Conservation (phyloP, 2,797 vertebrate genomes). For the Columba guinea region DNA sequence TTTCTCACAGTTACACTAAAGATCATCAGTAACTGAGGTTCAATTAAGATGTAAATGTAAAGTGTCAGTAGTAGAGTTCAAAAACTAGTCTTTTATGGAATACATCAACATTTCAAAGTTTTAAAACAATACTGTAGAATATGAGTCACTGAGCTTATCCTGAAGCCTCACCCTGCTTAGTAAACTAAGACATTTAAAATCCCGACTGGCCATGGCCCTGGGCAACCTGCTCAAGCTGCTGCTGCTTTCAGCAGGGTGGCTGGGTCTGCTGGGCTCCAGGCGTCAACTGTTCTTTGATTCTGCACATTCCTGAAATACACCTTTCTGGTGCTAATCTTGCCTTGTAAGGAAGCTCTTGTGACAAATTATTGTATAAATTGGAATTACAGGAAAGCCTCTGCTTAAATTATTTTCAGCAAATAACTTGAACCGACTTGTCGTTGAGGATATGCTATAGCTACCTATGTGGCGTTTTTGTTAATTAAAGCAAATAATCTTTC, state of each 20-base stretch:
- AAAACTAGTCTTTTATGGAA: neutral
- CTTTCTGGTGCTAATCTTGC: neutral
- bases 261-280: neutral
- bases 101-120: neutral
- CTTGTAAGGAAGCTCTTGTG: neutral
- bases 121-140: neutral
- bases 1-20: neutral
- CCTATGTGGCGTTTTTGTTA: neutral
- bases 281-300: neutral
- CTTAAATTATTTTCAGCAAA: neutral
- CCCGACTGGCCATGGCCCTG: neutral
- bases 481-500: slow-evolving; percentile 25
- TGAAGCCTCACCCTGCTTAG: neutral
- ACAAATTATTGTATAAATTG: neutral
- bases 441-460: neutral
- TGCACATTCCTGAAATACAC: neutral
- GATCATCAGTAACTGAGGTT: neutral
- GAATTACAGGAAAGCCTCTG: neutral
- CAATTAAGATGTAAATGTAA: neutral
- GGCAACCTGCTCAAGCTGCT: neutral
- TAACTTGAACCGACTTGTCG: neutral
- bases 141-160: neutral
- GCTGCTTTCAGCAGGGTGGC: neutral
- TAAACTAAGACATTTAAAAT: neutral
- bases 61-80: neutral